Base-by-base conservation (phyloP, 2,888 invertebrate genomes). In the Apodemia mormo region DNA sequence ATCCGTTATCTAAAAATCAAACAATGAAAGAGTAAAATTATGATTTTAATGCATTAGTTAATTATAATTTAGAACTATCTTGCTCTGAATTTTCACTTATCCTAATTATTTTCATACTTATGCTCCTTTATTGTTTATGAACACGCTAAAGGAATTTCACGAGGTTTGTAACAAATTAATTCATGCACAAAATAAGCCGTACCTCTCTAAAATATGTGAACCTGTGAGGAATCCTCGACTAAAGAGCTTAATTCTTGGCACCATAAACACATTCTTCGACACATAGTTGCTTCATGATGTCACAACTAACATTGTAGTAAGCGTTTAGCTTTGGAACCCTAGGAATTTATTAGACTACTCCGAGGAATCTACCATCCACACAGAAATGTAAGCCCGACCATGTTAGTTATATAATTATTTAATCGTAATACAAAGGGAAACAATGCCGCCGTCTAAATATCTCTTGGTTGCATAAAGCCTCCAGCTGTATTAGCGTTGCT, bases 211-310 rank as follows among this genome's bases (percentile, higher is more conserved):
- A 74, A 70, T 71, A 75, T 67, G 72, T 71, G 71, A 72, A 74
- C 73, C 74, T 74, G 72, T 71, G 71, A 80, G 78, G 81, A 81
- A 81, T 81, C 76, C 74, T 71, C 75, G 76, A 43, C 88, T 90
- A 88, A 92, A 86, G 82, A 89, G 91, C 87, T 85, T 82, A 86
- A 89, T 89, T 89, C 88, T 87, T 89, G 90, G 89, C 90, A 88
- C 87, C 86, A 87, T 90, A 91, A 91, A 92, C 89, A 89, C 91
- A 92, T 92, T 91, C 90, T 92, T 90, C 87, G 88, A 88, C 92
- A 90, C 91, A 92, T 92, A 90, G 91, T 92, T 92, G 85, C 81
- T 81, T 81, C 81, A 76, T 81, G 87, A 87, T 85, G 90, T 89
- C 87, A 84, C 88, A 85, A 88, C 88, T 87, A 86, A 86, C 85